Conservation (phyloP, 2,113 vertebrate genomes). For the Prunella himalayana region DNA sequence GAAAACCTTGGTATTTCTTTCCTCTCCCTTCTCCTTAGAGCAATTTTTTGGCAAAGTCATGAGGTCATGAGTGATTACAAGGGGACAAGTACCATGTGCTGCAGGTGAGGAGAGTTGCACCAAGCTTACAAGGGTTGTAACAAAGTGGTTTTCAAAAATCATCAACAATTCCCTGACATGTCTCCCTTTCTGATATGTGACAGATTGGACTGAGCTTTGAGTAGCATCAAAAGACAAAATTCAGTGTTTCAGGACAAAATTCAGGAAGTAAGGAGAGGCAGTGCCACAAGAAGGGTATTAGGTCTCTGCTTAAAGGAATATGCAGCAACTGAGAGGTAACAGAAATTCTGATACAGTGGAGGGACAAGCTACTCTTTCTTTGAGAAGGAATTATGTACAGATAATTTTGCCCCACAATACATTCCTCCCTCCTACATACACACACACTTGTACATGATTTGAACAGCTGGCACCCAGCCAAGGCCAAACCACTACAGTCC, state of each 20-base stretch:
- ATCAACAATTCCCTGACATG: neutral
- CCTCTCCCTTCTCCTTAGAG: neutral
- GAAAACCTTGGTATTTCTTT: neutral
- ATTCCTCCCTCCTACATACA: neutral
- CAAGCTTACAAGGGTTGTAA: neutral
- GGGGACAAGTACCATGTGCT: neutral
- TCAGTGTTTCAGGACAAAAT: fast-evolving
- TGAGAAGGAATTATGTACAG: neutral
- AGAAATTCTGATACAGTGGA: neutral
- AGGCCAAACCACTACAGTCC: neutral
- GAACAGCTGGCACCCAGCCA: neutral
- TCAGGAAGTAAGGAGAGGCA: neutral
- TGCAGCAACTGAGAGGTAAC: neutral
- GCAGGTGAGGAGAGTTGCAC: neutral
- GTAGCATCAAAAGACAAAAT: neutral
- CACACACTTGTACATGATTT: neutral
- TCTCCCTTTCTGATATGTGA: neutral
- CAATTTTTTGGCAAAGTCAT: neutral
- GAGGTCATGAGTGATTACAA: neutral
- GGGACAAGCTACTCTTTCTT: neutral
- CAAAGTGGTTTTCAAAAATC: neutral
- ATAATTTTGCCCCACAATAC: neutral
- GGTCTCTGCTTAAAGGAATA: neutral
- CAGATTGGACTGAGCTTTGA: neutral
- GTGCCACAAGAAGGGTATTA: neutral